A percentile compares a stretch with the other conserved stretches of the same genome.
phyloP scores from a whole-genome alignment of 2,797 vertebrate species.

The Iguana delicatissima region DNA sequence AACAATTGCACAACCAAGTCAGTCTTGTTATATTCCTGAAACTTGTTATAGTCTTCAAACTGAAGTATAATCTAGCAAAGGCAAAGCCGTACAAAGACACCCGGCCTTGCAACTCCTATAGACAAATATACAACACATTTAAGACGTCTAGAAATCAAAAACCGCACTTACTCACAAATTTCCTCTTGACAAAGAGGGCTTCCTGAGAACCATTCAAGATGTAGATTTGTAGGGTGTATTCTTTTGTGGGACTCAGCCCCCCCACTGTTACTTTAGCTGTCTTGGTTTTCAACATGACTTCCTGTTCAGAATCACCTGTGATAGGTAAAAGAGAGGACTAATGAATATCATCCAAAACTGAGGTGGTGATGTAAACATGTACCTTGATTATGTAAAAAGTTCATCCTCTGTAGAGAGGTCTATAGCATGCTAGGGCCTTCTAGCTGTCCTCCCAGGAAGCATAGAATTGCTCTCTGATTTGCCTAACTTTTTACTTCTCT shows the following conservation, averaged over 20 bases:
- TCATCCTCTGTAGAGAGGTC: too few species aligned
- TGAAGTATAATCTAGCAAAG: not conserved
- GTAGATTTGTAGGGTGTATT: conserved; percentile 90
- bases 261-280: conserved; percentile 91
- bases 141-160: not conserved
- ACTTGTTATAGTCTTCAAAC: not conserved
- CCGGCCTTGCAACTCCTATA: too few species aligned
- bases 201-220: conserved; percentile 87
- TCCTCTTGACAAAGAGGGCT: conserved; percentile 87
- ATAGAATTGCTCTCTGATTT: not conserved
- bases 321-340: conserved; percentile 51
- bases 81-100: not conserved
- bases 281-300: conserved; percentile 95
- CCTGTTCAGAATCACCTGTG: conserved; percentile 90
- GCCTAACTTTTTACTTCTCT: not conserved
- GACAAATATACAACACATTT: too few species aligned
- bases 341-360: not conserved
- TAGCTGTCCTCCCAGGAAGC: not conserved
- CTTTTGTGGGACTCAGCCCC: conserved; percentile 90
- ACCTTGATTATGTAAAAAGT: not conserved
- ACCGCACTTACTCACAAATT: conserved; percentile 91
- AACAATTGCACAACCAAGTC: not conserved
- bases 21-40: not conserved
- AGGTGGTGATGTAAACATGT: not conserved
- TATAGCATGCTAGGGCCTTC: not conserved